phyloP scores from a whole-genome alignment of 2,888 invertebrate species.

The Blastobasis adustella region DNA sequence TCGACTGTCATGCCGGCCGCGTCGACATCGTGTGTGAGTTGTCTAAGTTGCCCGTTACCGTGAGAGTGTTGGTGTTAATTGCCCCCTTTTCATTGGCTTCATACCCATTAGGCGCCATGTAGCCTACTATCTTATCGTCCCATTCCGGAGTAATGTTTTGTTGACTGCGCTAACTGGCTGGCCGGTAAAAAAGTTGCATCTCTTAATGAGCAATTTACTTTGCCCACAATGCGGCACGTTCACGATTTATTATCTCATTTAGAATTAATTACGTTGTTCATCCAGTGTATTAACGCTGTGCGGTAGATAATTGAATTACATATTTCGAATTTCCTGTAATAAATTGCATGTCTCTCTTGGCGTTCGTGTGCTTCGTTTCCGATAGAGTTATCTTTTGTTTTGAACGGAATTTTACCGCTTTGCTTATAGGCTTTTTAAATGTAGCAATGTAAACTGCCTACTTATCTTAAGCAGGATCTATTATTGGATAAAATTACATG shows the following conservation, averaged over 20 bases:
- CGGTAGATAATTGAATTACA: background rate
- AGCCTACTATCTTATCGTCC: constrained; percentile 1
- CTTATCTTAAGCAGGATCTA: too few relatives aligned
- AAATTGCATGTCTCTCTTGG: background rate
- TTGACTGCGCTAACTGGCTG: background rate
- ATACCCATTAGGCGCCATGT: background rate
- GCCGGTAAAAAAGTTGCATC: background rate
- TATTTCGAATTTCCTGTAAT: background rate
- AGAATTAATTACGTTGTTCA: background rate
- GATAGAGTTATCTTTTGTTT: background rate
- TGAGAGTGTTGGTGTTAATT: background rate
- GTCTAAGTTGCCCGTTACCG: too few relatives aligned
- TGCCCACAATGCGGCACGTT: background rate
- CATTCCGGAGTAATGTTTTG: background rate
- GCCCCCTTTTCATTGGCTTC: background rate
- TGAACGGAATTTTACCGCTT: background rate
- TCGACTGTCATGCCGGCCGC: too few relatives aligned
- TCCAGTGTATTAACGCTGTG: background rate
- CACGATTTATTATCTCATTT: background rate
- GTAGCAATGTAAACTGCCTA: too few relatives aligned
- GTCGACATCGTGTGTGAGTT: too few relatives aligned
- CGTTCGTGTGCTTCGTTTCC: too few relatives aligned
- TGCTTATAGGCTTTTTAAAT: background rate
- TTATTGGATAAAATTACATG: too few relatives aligned
- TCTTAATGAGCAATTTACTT: constrained; percentile 3